Base-by-base conservation (phyloP, 23 tunicate genomes). In the Trididemnum clinides region DNA sequence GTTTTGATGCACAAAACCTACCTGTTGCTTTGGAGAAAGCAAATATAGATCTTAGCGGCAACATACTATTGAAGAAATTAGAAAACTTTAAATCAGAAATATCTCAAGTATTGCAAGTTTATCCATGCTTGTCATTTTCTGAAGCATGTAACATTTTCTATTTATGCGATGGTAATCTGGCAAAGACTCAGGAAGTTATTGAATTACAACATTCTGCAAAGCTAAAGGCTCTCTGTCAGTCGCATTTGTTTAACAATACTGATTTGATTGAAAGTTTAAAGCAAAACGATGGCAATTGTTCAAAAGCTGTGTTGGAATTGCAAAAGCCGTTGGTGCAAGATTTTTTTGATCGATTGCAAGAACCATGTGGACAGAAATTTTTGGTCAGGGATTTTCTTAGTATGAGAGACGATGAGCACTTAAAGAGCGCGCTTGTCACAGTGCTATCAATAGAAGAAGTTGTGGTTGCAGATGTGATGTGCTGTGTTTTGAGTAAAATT, bases 241-340 rank as follows among this genome's bases (percentile, higher is more conserved):
- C 65, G 5, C 34, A 78, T 10, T 34, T 78, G 20, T 78, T 10
- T 33, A 33, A 6, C 3, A 32, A 63, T 1, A 33, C 27, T 1
- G 74, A 63, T 1, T 5, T 50, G 28, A 27, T 7, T 6, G 23
- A 32, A n/a, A 12, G 73, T 29, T 25, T 81, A 1, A 26, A 10
- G 3, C 10, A 64, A 33, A 5, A 64, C 23, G 26, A 64, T 38
- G 75, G 75, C 12, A 28, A 64, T 33, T 33, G 32, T 21, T 20
- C 1, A 3, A 34, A 62, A 33, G 76, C 76, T 51, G 15, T 78
- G 21, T 25, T 51, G 51, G 83, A 51, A 51, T 22, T 78, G 66
- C 83, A 78, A 35, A 34, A 51, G 36, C 83, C 83, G 2, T 50
- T 78, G 22, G 1, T 78, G 66, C 64, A 51, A 4, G 28, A 32